phyloP scores from a whole-genome alignment of 2,888 invertebrate genomes.

The Reticulitermes lucifugus region DNA sequence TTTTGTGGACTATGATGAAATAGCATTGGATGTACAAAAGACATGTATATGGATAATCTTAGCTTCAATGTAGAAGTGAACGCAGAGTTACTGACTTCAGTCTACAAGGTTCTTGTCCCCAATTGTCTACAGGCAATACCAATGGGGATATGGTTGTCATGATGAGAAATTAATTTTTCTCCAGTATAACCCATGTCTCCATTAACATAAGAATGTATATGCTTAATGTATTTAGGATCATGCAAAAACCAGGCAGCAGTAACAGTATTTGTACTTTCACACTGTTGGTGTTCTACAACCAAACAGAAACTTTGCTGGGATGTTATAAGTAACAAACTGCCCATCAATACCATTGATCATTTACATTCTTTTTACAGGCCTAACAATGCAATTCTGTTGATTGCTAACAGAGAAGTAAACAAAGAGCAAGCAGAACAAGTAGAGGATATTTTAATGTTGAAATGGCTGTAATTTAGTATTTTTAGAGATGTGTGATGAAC shows the following conservation, averaged over 20 bases:
- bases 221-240: neutral
- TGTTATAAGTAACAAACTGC: neutral
- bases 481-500: neutral
- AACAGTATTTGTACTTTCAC: neutral
- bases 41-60: no score
- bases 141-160: no score
- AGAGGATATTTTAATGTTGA: conserved; percentile 4
- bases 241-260: neutral
- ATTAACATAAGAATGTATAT: neutral
- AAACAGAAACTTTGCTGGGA: neutral
- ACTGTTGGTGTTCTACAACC: neutral
- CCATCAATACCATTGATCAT: neutral
- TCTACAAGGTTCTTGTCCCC: no score
- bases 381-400: neutral
- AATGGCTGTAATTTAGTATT: neutral
- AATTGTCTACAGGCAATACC: no score
- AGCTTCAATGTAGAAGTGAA: no score
- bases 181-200: neutral
- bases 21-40: no score
- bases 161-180: no score
- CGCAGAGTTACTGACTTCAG: no score
- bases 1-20: no score
- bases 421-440: neutral
- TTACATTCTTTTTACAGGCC: neutral
- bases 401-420: neutral